A percentile compares a stretch with the other conserved stretches of the same genome.
Conservation (phyloP, 2,797 vertebrate species). For the Danionella dracula region DNA sequence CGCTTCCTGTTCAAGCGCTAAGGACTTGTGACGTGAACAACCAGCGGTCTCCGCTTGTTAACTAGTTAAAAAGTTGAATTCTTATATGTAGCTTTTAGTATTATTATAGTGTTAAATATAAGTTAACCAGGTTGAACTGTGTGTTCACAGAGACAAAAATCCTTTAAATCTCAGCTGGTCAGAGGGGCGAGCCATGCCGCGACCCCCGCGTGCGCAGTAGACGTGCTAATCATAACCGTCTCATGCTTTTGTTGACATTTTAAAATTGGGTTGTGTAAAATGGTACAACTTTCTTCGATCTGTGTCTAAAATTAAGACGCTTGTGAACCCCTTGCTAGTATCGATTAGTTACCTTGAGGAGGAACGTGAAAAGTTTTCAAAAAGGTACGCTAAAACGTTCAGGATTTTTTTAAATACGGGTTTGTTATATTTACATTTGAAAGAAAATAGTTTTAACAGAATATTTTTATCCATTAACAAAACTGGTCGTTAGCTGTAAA, state of each 20-base stretch:
- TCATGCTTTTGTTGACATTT: not conserved
- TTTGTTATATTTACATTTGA: too few relatives aligned
- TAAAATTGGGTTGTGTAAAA: not conserved
- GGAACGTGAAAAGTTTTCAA: not conserved
- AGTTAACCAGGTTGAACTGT: not conserved
- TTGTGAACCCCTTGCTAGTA: not conserved
- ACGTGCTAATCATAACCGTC: not conserved
- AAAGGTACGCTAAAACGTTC: not conserved
- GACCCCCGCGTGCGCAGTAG: constrained; percentile 9
- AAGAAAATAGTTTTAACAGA: too few relatives aligned
- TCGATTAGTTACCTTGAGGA: not conserved
- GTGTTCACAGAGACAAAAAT: not conserved
- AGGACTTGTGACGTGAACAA: not conserved
- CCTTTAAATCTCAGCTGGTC: constrained; percentile 7
- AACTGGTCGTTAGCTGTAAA: too few relatives aligned
- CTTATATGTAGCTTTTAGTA: not conserved
- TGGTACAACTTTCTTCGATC: not conserved
- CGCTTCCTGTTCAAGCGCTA: constrained; percentile 1
- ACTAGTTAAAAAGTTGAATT: not conserved
- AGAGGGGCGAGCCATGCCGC: not conserved
- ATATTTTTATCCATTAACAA: too few relatives aligned
- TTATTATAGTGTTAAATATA: not conserved
- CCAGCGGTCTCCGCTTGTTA: not conserved
- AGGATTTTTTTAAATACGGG: too few relatives aligned
- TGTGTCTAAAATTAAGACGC: not conserved